Base-by-base conservation (phyloP, 2,888 invertebrate species). In the Phyllotreta striolata region DNA sequence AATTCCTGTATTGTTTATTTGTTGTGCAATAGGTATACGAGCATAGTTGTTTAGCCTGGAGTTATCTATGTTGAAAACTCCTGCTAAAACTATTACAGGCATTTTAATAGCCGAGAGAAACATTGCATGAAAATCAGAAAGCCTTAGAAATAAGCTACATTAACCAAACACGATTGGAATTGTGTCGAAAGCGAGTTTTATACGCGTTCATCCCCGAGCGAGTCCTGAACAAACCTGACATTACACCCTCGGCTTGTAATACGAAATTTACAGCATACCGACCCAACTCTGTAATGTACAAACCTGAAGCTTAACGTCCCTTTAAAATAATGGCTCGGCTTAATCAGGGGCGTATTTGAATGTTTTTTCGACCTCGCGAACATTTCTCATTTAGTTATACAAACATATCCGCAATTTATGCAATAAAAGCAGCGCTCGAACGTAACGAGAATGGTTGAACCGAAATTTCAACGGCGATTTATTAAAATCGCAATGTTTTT, bases 221-320 rank as follows among this genome's bases (percentile, higher is more conserved):
- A 5, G 35, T 49, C 34, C 49, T 12, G 13, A 52, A 39, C 52
- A 52, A 52, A 52, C 37, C 10, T 52, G 52, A 52, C 38, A 52
- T 37, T 52, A 38, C 39, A n/a, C 10, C 6, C 7, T 14, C 13
- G 14, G 52, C 52, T 52, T 52, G 13, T 52, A 52, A 52, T 52
- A 12, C 13, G 10, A 38, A 52, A 52, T 52, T 52, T 52, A 52
- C 52, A 49, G 37, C 4, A 35, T 49, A 49, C 49, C 35, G 35
- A 44, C 44, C 35, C 34, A 12, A 52, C 38, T 38, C 52, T 14
- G 39, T 52, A 52, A 52, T 52, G 38, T 52, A 38, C 52, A 37
- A 14, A 52, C 38, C 38, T 38, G 38, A 52, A 12, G 39, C 12
- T 52, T 52, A 52, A 9, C 38, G 3, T 38, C 52, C 38, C 13